Base-by-base conservation (phyloP, 2,888 invertebrate genomes). In the Patella caerulea region DNA sequence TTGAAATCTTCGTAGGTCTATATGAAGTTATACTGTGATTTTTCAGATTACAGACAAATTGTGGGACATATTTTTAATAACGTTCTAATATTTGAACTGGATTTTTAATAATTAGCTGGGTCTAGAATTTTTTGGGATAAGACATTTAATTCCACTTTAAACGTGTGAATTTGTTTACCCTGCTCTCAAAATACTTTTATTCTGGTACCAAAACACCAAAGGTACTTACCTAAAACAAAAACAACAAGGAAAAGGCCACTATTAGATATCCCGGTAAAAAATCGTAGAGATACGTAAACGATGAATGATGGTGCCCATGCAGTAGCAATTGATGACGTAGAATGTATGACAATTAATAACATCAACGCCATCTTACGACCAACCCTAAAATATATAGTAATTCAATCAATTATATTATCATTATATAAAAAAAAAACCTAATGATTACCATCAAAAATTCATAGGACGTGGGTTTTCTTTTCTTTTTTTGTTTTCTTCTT, bases 161-260 rank as follows among this genome's bases (percentile, higher is more conserved):
- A 34, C 5, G 45, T 7, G 45, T 45, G 9, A 45, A 45, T 45
- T 45, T 45, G 45, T 45, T 45, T 45, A 45, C 45, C 45, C 45
- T 45, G 9, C 4, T 45, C 45, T 45, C 45, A 7, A 45, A 65
- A 74, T 34, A 34, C 19, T 55, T 19, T n/a, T 73, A 55, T 17
- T 53, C 15, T 24, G 3, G 71, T 70, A 54, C 17, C 12, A 17
- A 15, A 59, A 78, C 34, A 65, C 54, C 29, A 52, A 72, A 52
- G 55, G 34, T 88, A 76, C 81, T 77, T 82, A 88, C 89, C 83
- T 24, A 88, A 82, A n/a, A 89, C 88, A 75, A 87, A 89, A 3
- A 83, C 73, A 24, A 86, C 86, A 77, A 88, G 83, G 73, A 86
- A 88, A 14, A 85, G 77, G 0, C 89, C 89, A 3, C 87, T 84